These are phyloP conservation scores for Galerucella nymphaeae DNA, from an alignment of 2,888 invertebrate genomes.

Conservation along the genomic window DNA sequence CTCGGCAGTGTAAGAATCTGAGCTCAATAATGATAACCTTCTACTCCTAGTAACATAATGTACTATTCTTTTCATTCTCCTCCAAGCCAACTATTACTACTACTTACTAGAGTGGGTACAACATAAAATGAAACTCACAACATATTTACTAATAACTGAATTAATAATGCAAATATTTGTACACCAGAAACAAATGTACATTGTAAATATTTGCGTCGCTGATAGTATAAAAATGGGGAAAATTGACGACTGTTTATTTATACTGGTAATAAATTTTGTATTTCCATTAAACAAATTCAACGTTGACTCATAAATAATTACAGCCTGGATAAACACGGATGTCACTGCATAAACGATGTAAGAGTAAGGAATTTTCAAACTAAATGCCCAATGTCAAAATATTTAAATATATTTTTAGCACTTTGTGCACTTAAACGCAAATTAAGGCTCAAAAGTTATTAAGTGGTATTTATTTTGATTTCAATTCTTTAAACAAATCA, in stretches of 20 bases:
- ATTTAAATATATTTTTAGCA: no score
- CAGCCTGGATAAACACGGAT: neutral
- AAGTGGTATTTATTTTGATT: no score
- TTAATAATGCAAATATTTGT: neutral
- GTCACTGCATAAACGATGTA: neutral
- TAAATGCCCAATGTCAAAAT: neutral
- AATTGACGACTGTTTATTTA: conserved; percentile 7
- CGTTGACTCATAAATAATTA: neutral
- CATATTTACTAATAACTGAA: neutral
- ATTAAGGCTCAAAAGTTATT: no score
- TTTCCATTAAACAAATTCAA: conserved; percentile 1
- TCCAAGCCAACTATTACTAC: no score
- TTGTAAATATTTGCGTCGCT: neutral
- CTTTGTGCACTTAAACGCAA: no score
- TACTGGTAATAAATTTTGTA: neutral
- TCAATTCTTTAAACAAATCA: no score
- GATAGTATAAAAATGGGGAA: neutral
- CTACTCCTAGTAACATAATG: no score
- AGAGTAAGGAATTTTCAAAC: neutral
- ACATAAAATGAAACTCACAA: neutral
- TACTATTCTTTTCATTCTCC: no score
- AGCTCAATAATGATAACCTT: no score
- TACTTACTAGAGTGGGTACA: no score
- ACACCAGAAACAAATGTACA: neutral
- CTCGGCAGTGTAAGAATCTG: no score